Percentiles rank a stretch among this genome's conserved stretches.
phyloP scores from a whole-genome alignment of 92 coral and sea anemone species.

The Nematostella vectensis region DNA sequence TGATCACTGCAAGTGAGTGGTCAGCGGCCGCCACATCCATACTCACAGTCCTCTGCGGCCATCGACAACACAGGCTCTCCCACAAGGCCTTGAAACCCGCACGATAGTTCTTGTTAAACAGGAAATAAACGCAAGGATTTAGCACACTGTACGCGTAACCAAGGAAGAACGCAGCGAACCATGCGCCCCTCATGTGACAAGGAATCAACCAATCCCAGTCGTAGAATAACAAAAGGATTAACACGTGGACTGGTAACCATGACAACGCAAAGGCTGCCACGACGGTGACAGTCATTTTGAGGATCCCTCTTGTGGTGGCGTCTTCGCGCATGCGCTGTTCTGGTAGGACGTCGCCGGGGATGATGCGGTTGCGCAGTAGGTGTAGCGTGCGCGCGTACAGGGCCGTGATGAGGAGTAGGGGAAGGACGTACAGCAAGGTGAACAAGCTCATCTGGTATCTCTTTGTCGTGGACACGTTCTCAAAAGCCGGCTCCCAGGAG shows the following conservation, averaged over 20 bases:
- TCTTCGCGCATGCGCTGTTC: neutral
- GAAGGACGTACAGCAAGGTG: neutral
- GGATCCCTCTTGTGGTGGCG: neutral
- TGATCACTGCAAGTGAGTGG: neutral
- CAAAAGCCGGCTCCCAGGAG: constrained; percentile 2
- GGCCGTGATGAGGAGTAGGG: neutral
- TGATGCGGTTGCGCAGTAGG: neutral
- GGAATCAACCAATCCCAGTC: constrained; percentile 8
- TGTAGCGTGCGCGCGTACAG: constrained; percentile 1
- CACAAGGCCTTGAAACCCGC: neutral
- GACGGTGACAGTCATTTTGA: constrained; percentile 3
- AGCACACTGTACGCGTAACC: constrained; percentile 3
- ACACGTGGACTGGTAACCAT: constrained; percentile 6
- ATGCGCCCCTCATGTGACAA: neutral
- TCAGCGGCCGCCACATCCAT: neutral
- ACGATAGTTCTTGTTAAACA: neutral
- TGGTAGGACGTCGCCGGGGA: neutral
- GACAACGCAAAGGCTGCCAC: neutral
- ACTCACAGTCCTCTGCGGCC: neutral
- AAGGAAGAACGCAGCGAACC: constrained; percentile 7
- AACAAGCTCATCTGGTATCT: neutral
- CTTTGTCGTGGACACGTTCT: constrained; percentile 1
- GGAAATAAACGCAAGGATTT: constrained; percentile 2
- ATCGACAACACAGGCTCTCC: neutral
- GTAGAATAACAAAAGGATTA: neutral